Conservation (phyloP, 2,888 invertebrate species). For the Tenthredo mesomela region DNA sequence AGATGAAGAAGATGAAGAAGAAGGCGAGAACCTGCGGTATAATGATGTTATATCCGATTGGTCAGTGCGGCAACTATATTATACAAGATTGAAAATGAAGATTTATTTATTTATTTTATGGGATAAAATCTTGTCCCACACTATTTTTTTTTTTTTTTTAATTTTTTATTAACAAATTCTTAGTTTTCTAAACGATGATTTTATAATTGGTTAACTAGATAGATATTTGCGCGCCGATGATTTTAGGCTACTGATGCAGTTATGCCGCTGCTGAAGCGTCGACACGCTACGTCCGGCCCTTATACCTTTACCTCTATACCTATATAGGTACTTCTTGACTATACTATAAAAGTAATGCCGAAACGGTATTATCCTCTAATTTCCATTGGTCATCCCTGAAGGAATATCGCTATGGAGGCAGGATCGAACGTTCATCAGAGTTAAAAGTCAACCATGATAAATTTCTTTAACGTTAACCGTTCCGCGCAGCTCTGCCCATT, state of each 20-base stretch:
- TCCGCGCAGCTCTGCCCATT: constrained; percentile 58
- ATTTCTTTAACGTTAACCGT: constrained; percentile 63
- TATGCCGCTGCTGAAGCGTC: too few species aligned
- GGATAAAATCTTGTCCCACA: not conserved
- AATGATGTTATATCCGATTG: constrained; percentile 31
- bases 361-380: constrained; percentile 46
- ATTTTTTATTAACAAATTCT: not conserved
- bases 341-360: not conserved
- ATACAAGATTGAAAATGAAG: not conserved
- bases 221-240: not conserved
- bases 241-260: too few species aligned
- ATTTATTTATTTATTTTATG: constrained; percentile 6
- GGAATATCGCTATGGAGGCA: not conserved
- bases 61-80: not conserved
- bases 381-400: constrained; percentile 22
- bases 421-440: constrained; percentile 26
- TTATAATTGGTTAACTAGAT: not conserved
- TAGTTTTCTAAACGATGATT: not conserved
- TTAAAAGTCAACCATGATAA: constrained; percentile 60
- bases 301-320: constrained; percentile 14
- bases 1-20: not conserved
- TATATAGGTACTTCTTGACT: not conserved
- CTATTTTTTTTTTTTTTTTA: not conserved
- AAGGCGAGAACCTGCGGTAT: not conserved
- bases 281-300: not conserved